These are phyloP conservation scores for Darevskia mixta DNA, from an alignment of 2,797 vertebrate genomes.

Conservation along the genomic window DNA sequence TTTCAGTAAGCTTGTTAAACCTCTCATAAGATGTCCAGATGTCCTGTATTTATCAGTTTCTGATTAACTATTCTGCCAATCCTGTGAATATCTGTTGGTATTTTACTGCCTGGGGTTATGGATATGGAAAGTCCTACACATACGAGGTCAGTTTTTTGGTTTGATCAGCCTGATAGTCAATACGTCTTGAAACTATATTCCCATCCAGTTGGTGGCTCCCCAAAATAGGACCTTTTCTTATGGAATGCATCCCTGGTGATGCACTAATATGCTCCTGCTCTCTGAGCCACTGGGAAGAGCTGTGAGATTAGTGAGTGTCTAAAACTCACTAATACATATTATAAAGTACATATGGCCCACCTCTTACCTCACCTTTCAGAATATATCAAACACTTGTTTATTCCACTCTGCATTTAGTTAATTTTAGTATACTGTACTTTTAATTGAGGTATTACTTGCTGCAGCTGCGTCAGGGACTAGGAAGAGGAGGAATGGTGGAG, in stretches of 20 bases:
- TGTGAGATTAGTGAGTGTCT: neutral
- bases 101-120: conserved; percentile 74
- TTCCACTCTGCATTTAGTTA: neutral
- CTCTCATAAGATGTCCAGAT: conserved; percentile 82
- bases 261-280: neutral
- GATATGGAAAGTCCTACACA: conserved; percentile 68
- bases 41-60: conserved; percentile 74
- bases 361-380: neutral
- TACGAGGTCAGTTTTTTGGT: conserved; percentile 75
- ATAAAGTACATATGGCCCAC: neutral
- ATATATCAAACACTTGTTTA: neutral
- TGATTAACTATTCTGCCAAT: conserved; percentile 74
- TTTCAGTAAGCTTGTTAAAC: conserved; percentile 77
- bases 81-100: conserved; percentile 74
- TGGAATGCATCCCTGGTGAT: neutral
- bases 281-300: neutral
- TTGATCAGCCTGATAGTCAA: conserved; percentile 70
- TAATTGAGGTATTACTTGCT: neutral
- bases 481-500: no score
- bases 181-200: conserved; percentile 75
- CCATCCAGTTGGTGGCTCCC: conserved; percentile 9
- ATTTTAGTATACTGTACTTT: neutral
- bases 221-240: neutral
- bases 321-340: neutral
- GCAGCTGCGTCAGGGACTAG: neutral